Base-by-base conservation (phyloP, 2,888 invertebrate genomes). In the Lymantria dispar region DNA sequence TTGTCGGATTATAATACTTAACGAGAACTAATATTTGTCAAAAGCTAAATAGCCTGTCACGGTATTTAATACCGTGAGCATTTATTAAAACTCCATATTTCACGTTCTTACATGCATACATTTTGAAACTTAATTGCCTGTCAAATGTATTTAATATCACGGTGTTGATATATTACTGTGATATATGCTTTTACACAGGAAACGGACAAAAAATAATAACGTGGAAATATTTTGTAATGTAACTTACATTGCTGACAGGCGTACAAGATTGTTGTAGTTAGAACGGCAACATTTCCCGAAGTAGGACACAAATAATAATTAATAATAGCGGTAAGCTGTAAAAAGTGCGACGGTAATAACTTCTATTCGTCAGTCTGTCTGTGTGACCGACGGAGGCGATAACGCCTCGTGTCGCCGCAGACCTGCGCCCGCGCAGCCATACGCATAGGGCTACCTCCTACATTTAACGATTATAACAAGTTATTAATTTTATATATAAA, bases 351-450 rank as follows among this genome's bases (percentile, higher is more conserved):
- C 72, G 74, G 54, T 64, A 65, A 76, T 78, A 74, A 78, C 85
- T 81, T 86, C 81, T 84, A 83, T 83, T 80, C 77, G 83, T 78
- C 80, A 70, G 72, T 77, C 70, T 74, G 72, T 74, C 72, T 78
- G 80, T 76, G 69, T 74, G 78, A 71, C 74, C 72, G 78, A 70
- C 76, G 70, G 72, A 74, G 76, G 83, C 87, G 89, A 87, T 87
- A 88, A 87, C 80, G 80, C 79, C 76, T 75, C 83, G 78, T 77
- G 85, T 82, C 82, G 79, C 78, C 68, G 66, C 69, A 74, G 78
- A 79, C 80, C 76, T 80, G 78, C 74, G 75, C 71, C 72, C 63
- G 71, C 72, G 72, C 69, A 64, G 60, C 46, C 47, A 51, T 62
- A 62, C 59, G 47, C 47, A 1, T 57, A 89, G 89, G 89, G 90